These are phyloP conservation scores for Eclectus roratus DNA, from an alignment of 2,113 vertebrate species.

Conservation along the genomic window DNA sequence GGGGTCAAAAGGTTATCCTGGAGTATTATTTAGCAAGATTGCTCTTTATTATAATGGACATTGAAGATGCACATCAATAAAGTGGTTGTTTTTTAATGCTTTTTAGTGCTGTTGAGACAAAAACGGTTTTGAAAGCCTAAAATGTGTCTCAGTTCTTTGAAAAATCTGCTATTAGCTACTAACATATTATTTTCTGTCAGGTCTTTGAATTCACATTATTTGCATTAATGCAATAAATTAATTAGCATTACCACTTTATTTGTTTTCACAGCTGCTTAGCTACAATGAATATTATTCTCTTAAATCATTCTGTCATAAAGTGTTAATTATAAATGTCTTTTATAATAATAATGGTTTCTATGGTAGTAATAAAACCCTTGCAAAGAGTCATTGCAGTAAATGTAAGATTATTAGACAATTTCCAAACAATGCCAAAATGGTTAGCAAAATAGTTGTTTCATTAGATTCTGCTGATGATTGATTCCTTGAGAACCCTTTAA, in stretches of 20 bases:
- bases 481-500: not conserved
- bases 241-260: conserved; percentile 58
- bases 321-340: conserved; percentile 61
- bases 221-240: conserved; percentile 56
- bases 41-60: conserved; percentile 60
- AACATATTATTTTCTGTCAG: conserved; percentile 60
- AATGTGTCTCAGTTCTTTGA: conserved; percentile 25
- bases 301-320: conserved; percentile 46
- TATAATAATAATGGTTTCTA: conserved; percentile 29
- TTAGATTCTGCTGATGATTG: conserved; percentile 41
- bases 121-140: conserved; percentile 34
- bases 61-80: conserved; percentile 60
- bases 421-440: conserved; percentile 42
- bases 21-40: conserved; percentile 67
- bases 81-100: conserved; percentile 36
- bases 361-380: conserved; percentile 19
- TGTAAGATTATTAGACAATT: conserved; percentile 51
- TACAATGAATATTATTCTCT: conserved; percentile 62
- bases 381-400: conserved; percentile 43
- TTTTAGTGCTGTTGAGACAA: conserved; percentile 57
- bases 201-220: conserved; percentile 63
- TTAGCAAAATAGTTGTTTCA: conserved; percentile 55
- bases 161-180: conserved; percentile 55
- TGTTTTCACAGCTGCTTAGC: conserved; percentile 58
- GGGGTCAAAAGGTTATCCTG: conserved; percentile 53